Percentiles rank a stretch among this genome's conserved stretches.
Conservation (phyloP, 2,797 vertebrate genomes). For the Mormyrops attenuatus region DNA sequence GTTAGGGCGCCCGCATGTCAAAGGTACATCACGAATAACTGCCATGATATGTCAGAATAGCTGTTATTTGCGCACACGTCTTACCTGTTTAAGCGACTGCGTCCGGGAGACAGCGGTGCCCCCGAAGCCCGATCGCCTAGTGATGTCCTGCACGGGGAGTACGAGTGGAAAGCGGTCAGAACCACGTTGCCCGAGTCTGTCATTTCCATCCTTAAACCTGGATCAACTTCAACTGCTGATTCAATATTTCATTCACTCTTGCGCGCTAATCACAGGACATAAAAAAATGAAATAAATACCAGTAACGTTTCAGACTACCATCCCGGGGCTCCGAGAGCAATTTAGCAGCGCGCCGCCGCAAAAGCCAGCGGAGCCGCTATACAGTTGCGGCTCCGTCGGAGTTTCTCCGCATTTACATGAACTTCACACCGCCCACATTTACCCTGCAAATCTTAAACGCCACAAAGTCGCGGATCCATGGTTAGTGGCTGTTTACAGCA, state of each 20-base stretch:
- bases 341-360: background rate
- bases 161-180: constrained; percentile 76
- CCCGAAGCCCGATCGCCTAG: constrained; percentile 56
- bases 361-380: background rate
- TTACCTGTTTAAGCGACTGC: constrained; percentile 63
- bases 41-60: background rate
- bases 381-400: constrained; percentile 31
- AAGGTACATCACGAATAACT: background rate
- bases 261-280: background rate
- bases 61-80: background rate
- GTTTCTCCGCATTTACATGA: constrained; percentile 12
- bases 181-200: constrained; percentile 76
- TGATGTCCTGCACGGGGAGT: constrained; percentile 57
- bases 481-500: background rate
- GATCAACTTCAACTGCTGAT: background rate
- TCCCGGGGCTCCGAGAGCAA: background rate
- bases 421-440: constrained; percentile 8
- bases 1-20: background rate
- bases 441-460: background rate
- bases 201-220: constrained; percentile 35
- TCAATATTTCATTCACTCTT: background rate
- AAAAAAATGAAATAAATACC: background rate
- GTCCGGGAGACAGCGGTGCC: constrained; percentile 50
- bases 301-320: background rate
- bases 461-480: background rate